Evolutionary conservation across 2,888 invertebrate species (phyloP).

Genomic region (Ormyrus nitidulus): DNA sequence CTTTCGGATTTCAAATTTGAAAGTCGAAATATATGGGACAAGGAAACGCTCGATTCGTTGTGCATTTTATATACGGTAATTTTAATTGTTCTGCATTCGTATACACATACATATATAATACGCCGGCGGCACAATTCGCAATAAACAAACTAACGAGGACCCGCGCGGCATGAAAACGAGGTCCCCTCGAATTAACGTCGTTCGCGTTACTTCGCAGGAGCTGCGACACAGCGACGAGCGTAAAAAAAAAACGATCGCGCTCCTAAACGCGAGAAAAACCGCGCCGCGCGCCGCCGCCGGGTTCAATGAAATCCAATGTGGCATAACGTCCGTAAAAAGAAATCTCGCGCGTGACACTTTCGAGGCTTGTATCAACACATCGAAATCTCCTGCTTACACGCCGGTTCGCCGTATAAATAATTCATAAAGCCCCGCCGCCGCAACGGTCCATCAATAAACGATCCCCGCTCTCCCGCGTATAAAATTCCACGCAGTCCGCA

Average conservation of each 20-base stretch:
- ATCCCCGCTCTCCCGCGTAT: too few relatives aligned
- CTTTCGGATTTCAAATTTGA: not conserved
- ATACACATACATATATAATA: too few relatives aligned
- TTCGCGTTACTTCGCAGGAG: too few relatives aligned
- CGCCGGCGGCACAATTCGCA: too few relatives aligned
- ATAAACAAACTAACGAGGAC: too few relatives aligned
- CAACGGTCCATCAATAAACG: not conserved
- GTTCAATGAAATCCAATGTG: constrained; percentile 15
- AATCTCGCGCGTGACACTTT: constrained; percentile 23
- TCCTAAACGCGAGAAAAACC: not conserved
- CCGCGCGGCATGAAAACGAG: too few relatives aligned
- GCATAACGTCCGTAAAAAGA: not conserved
- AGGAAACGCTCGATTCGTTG: too few relatives aligned
- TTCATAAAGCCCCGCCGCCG: not conserved
- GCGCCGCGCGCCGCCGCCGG: not conserved
- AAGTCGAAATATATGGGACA: too few relatives aligned
- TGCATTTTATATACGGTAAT: too few relatives aligned
- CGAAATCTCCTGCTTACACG: not conserved
- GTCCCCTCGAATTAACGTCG: too few relatives aligned
- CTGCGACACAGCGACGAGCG: not conserved
- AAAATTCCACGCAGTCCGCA: too few relatives aligned
- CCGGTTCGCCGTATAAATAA: not conserved
- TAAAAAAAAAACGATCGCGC: constrained; percentile 4
- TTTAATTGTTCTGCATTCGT: too few relatives aligned
- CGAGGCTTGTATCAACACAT: not conserved